A percentile compares a stretch with the other conserved stretches of the same genome.
phyloP scores from a whole-genome alignment of 1,140 invertebrate species.

The Laupala kohalensis region DNA sequence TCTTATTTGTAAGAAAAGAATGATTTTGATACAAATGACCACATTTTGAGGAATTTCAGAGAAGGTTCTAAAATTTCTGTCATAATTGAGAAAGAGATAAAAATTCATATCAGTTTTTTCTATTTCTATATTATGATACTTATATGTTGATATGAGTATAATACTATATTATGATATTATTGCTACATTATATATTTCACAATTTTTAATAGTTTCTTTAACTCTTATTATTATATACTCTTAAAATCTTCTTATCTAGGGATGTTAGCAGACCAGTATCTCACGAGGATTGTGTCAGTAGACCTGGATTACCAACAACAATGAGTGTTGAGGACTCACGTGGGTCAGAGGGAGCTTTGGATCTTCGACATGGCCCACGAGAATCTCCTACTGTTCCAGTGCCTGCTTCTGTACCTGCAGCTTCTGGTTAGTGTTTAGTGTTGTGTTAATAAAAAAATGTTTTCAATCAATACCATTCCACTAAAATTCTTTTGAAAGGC shows the following conservation, averaged over 20 bases:
- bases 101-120: too few relatives aligned
- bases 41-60: too few relatives aligned
- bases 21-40: too few relatives aligned
- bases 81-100: too few relatives aligned
- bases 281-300: constrained; percentile 4
- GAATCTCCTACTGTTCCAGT: constrained; percentile 3
- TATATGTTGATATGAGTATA: too few relatives aligned
- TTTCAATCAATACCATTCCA: too few relatives aligned
- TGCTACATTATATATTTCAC: not conserved
- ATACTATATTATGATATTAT: not conserved
- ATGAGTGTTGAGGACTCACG: constrained; percentile 22
- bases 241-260: not conserved
- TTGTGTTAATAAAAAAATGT: not conserved
- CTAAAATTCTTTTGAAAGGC: too few relatives aligned
- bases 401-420: not conserved
- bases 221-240: not conserved
- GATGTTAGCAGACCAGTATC: constrained; percentile 7
- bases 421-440: not conserved
- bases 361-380: constrained; percentile 36
- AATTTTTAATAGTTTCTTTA: not conserved
- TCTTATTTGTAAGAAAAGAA: too few relatives aligned
- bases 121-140: too few relatives aligned
- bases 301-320: constrained; percentile 9
- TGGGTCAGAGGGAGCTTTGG: constrained; percentile 42
- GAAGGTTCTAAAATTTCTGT: too few relatives aligned